These are phyloP conservation scores for Lasioglossum baleicum DNA, from an alignment of 1,140 invertebrate genomes.

Conservation along the genomic window DNA sequence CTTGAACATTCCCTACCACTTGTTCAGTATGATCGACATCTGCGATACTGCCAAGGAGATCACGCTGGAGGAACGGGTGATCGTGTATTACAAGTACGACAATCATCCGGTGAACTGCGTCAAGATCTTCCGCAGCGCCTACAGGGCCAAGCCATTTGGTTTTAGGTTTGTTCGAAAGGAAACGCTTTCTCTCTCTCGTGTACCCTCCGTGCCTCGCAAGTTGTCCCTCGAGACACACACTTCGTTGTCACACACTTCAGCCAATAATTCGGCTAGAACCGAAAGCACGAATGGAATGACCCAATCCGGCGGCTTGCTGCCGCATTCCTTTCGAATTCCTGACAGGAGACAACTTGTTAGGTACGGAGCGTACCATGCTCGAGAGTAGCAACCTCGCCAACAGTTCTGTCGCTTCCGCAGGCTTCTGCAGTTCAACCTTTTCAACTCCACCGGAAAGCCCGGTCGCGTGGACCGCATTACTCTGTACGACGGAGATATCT, in stretches of 20 bases:
- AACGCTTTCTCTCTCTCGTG: no score
- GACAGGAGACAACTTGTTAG: no score
- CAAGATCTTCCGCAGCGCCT: conserved; percentile 95
- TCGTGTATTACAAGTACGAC: conserved; percentile 98
- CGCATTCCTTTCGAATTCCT: no score
- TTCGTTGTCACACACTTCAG: no score
- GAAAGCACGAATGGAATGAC: no score
- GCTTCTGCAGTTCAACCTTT: conserved; percentile 95
- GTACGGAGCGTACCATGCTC: no score
- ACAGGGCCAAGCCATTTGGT: conserved; percentile 91
- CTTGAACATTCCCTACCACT: conserved; percentile 93
- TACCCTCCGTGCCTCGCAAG: no score
- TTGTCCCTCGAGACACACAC: no score
- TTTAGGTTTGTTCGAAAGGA: conserved; percentile 81
- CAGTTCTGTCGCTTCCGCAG: conserved; percentile 73
- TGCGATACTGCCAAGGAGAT: conserved; percentile 97
- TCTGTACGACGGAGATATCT: conserved; percentile 95
- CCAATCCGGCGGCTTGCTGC: no score
- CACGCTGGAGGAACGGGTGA: conserved; percentile 91
- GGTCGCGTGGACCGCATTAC: conserved; percentile 91
- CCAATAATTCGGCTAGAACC: no score
- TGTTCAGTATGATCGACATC: conserved; percentile 98
- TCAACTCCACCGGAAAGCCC: conserved; percentile 91
- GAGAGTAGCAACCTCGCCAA: background rate
- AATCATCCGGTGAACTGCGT: conserved; percentile 98